phyloP scores from a whole-genome alignment of 2,797 vertebrate species.

The Tragelaphus eurycerus region DNA sequence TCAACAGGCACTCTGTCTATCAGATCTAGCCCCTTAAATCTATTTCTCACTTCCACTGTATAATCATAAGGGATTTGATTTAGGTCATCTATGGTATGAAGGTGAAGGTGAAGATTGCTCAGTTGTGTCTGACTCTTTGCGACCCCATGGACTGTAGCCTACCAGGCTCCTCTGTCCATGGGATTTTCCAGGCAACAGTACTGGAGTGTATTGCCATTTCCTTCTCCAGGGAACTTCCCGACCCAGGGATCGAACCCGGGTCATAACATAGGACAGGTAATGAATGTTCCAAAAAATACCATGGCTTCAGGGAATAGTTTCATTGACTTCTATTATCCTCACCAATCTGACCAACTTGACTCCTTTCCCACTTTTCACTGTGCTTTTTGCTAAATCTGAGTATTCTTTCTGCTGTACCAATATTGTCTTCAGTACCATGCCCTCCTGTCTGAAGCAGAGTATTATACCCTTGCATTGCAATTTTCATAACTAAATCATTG shows the following conservation, averaged over 20 bases:
- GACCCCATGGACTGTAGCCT: no score
- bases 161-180: no score
- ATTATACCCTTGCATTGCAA: not conserved
- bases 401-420: not conserved
- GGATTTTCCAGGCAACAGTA: no score
- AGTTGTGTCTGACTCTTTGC: no score
- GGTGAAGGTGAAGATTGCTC: no score
- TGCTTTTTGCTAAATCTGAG: not conserved
- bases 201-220: no score
- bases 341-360: not conserved
- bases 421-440: not conserved
- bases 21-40: no score
- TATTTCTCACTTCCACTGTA: no score
- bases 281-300: constrained; percentile 8
- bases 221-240: no score
- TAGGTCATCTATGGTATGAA: not conserved
- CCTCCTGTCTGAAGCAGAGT: not conserved
- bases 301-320: not conserved
- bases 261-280: not conserved
- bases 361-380: not conserved
- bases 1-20: no score
- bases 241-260: no score
- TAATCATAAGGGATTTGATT: no score
- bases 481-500: constrained; percentile 2
- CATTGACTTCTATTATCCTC: not conserved